phyloP scores from a whole-genome alignment of 2,888 invertebrate genomes.

The Odontothrips loti region DNA sequence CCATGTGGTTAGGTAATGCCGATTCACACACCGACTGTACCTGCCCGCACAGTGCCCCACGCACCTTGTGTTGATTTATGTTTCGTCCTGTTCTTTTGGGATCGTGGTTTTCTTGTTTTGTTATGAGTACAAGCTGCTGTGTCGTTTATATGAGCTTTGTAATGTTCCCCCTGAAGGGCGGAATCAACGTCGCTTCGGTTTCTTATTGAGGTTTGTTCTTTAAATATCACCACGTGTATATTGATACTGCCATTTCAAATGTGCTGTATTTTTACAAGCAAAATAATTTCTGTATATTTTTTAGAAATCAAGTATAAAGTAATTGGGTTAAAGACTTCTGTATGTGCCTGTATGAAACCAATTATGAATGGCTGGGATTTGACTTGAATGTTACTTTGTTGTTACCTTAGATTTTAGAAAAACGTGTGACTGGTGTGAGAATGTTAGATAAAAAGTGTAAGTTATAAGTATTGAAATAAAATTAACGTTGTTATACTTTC shows the following conservation, averaged over 20 bases:
- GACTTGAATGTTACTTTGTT: not conserved
- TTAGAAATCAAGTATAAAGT: not conserved
- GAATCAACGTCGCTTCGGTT: no score
- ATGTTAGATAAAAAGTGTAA: not conserved
- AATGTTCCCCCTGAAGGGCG: no score
- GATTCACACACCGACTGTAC: no score
- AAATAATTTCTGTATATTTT: slow-evolving; percentile 23
- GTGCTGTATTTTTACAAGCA: slow-evolving; percentile 26
- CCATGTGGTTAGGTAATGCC: not conserved
- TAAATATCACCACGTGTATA: not conserved
- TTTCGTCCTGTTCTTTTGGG: no score
- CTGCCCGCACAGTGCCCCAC: no score
- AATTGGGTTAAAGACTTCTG: slow-evolving; percentile 18
- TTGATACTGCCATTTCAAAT: slow-evolving; percentile 25
- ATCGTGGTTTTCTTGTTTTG: no score
- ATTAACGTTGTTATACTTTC: slow-evolving; percentile 6
- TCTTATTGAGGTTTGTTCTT: not conserved
- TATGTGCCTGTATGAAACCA: slow-evolving; percentile 10
- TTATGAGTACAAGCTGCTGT: no score
- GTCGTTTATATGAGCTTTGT: no score
- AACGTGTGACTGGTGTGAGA: not conserved
- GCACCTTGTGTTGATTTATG: no score
- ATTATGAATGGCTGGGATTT: not conserved
- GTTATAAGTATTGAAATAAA: not conserved
- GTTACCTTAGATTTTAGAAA: not conserved